A percentile compares a stretch with the other conserved stretches of the same genome.
Evolutionary conservation across 2,888 invertebrate genomes (phyloP).

Genomic region (Nomada goodeniana): DNA sequence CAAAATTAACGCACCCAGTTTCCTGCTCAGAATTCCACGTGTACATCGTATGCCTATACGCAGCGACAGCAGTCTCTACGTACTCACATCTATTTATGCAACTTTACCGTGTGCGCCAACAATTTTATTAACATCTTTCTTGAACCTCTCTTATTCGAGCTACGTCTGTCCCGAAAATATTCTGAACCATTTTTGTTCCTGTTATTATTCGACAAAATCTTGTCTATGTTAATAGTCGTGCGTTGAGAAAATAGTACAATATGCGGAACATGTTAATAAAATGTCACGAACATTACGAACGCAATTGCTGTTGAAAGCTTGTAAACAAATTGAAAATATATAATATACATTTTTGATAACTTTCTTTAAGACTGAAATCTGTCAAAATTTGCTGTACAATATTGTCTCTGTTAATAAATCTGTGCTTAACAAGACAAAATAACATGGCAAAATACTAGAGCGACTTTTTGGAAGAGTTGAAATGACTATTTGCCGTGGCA

Average conservation of each 20-base stretch:
- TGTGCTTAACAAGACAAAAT: not conserved
- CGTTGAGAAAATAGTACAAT: too few species aligned
- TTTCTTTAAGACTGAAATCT: too few species aligned
- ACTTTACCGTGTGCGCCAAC: not conserved
- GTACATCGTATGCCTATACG: conserved; percentile 40
- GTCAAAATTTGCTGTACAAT: too few species aligned
- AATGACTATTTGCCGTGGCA: conserved; percentile 22
- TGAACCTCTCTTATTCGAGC: not conserved
- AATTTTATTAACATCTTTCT: conserved; percentile 30
- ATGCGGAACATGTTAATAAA: too few species aligned
- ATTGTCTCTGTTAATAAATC: too few species aligned
- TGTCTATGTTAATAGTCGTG: too few species aligned
- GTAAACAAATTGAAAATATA: too few species aligned
- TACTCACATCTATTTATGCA: not conserved
- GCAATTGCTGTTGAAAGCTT: too few species aligned
- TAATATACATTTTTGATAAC: too few species aligned
- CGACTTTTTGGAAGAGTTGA: conserved; percentile 18
- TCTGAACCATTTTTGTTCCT: not conserved
- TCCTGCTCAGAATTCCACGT: conserved; percentile 58
- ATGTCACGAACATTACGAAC: too few species aligned
- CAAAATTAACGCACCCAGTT: conserved; percentile 59
- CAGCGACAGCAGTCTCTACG: not conserved
- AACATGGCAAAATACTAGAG: conserved; percentile 16
- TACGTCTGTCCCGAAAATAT: too few species aligned
- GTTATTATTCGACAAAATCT: too few species aligned